Percentiles rank a stretch among this genome's conserved stretches.
phyloP scores from a whole-genome alignment of 2,888 invertebrate genomes.

The Orgyia antiqua region DNA sequence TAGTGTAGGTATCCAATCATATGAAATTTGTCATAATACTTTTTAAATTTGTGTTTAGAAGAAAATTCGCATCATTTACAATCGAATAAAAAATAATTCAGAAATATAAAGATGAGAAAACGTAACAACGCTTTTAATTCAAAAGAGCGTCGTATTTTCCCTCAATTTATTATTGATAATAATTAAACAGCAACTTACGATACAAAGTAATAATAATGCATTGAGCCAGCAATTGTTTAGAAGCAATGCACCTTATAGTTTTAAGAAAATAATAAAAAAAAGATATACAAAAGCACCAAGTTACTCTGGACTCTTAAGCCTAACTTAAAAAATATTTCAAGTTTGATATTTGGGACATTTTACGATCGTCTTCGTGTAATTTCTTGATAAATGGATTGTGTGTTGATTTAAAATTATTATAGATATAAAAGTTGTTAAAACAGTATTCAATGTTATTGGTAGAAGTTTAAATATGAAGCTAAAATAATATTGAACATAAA shows the following conservation, averaged over 20 bases:
- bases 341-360: slow-evolving; percentile 9
- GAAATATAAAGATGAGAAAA: too few species aligned
- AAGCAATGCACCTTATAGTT: slow-evolving; percentile 44
- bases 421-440: too few species aligned
- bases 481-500: too few species aligned
- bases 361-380: too few species aligned
- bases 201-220: slow-evolving; percentile 32
- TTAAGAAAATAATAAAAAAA: slow-evolving; percentile 32
- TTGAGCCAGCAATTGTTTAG: slow-evolving; percentile 58
- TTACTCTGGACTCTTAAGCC: slow-evolving; percentile 45
- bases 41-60: slow-evolving; percentile 19
- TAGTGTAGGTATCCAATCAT: slow-evolving; percentile 22
- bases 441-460: too few species aligned
- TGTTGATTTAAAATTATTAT: too few species aligned
- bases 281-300: slow-evolving; percentile 48
- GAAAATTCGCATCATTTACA: slow-evolving; percentile 14
- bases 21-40: too few species aligned
- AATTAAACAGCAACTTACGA: slow-evolving; percentile 30
- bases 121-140: too few species aligned
- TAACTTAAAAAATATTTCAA: slow-evolving; percentile 23
- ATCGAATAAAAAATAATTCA: background rate
- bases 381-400: too few species aligned
- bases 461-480: too few species aligned
- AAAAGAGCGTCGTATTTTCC: slow-evolving; percentile 24
- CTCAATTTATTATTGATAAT: too few species aligned